A percentile compares a stretch with the other conserved stretches of the same genome.
phyloP scores from a whole-genome alignment of 2,797 vertebrate species.

The Helarctos malayanus region DNA sequence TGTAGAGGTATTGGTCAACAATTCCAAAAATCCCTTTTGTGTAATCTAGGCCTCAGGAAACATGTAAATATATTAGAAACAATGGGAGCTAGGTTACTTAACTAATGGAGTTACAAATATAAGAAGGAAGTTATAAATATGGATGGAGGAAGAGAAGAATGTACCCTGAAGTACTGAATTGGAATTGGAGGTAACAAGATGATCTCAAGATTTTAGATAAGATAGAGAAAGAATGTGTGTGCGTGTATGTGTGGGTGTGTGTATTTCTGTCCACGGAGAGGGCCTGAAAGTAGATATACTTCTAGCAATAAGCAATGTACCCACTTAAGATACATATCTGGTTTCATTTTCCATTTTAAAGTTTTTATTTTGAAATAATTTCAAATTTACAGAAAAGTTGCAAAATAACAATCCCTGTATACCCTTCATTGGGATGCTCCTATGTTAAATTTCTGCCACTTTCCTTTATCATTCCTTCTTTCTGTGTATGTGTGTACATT shows the following conservation, averaged over 20 bases:
- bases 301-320: not conserved
- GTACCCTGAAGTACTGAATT: not conserved
- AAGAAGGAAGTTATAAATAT: slow-evolving; percentile 26
- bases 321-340: not conserved
- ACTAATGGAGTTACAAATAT: not conserved
- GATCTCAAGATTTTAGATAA: slow-evolving; percentile 3
- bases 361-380: not conserved
- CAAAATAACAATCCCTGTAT: not conserved
- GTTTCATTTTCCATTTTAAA: not conserved
- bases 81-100: slow-evolving; percentile 8
- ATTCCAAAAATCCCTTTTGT: slow-evolving; percentile 17
- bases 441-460: slow-evolving; percentile 14
- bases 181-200: not conserved
- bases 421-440: not conserved
- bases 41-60: slow-evolving; percentile 9
- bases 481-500: not conserved
- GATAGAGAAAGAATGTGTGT: not conserved
- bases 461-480: not conserved
- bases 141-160: not conserved
- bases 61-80: not conserved
- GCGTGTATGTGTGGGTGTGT: not conserved
- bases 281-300: not conserved
- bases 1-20: not conserved
- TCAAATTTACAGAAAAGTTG: not conserved
- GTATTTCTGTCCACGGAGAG: not conserved